Percentiles rank a stretch among this genome's conserved stretches.
Evolutionary conservation across 2,888 invertebrate genomes (phyloP).

Genomic region (Pandemis heparana): DNA sequence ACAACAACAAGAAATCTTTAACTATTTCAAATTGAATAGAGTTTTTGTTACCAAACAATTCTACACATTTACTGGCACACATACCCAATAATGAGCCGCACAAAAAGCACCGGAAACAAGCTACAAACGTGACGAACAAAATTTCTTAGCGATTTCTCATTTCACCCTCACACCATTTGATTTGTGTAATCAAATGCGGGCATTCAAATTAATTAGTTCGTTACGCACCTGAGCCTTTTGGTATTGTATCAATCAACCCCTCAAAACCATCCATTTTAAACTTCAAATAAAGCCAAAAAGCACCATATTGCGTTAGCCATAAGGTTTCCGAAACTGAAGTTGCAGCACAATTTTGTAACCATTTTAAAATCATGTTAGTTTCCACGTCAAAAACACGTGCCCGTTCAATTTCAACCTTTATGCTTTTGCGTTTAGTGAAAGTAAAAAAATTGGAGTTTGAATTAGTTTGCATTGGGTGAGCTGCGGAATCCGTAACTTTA

Average conservation of each 20-base stretch:
- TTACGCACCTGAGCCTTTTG: constrained; percentile 83
- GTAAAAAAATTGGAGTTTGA: constrained; percentile 16
- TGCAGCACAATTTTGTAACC: not conserved
- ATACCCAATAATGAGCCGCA: constrained; percentile 70
- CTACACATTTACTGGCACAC: constrained; percentile 46
- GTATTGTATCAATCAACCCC: constrained; percentile 57
- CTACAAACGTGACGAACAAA: constrained; percentile 81
- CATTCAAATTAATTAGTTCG: constrained; percentile 84
- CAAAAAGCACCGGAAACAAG: constrained; percentile 78
- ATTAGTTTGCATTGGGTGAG: constrained; percentile 58
- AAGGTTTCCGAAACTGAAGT: not conserved
- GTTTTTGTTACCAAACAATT: constrained; percentile 40
- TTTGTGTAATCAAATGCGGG: constrained; percentile 86
- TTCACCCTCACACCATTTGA: constrained; percentile 82
- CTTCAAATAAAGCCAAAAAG: constrained; percentile 5
- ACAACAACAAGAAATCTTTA: not conserved
- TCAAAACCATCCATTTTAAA: constrained; percentile 7
- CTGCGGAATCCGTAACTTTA: constrained; percentile 45
- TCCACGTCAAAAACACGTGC: not conserved
- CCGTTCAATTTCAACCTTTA: constrained; percentile 12
- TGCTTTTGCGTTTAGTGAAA: not conserved
- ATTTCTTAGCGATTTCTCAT: constrained; percentile 85
- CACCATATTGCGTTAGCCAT: not conserved
- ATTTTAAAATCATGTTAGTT: constrained; percentile 1
- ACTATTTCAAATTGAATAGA: not conserved